Evolutionary conservation across 2,888 invertebrate species (phyloP).

Genomic region (Apeira syringaria): DNA sequence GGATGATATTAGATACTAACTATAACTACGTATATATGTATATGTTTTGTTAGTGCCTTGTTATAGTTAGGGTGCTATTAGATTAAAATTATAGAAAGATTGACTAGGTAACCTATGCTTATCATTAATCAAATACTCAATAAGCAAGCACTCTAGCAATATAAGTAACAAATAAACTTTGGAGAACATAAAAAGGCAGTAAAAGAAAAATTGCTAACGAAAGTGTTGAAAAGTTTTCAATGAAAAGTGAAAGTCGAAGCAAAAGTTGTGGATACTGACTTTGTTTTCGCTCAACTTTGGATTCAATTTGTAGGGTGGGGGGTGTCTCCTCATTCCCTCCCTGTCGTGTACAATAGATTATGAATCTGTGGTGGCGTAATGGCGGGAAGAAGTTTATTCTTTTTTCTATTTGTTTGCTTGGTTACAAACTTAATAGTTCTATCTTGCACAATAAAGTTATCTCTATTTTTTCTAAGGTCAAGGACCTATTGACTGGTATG

Average conservation of each 20-base stretch:
- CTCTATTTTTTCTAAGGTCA: too few species aligned
- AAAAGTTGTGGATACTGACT: slow-evolving; percentile 65
- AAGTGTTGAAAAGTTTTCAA: slow-evolving; percentile 69
- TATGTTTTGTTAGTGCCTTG: too few species aligned
- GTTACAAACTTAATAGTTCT: neutral
- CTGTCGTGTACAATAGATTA: slow-evolving; percentile 46
- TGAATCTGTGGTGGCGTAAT: slow-evolving; percentile 40
- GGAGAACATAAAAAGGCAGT: slow-evolving; percentile 14
- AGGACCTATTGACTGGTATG: too few species aligned
- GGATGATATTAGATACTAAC: too few species aligned
- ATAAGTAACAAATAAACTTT: slow-evolving; percentile 9
- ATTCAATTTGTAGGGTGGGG: slow-evolving; percentile 64
- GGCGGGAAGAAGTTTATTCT: slow-evolving; percentile 34
- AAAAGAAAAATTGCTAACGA: slow-evolving; percentile 54
- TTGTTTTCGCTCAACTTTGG: slow-evolving; percentile 74
- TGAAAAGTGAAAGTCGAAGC: slow-evolving; percentile 68
- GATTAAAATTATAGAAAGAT: too few species aligned
- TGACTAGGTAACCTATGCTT: too few species aligned
- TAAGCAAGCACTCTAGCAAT: neutral
- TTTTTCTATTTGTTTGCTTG: slow-evolving; percentile 24
- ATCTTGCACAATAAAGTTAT: too few species aligned
- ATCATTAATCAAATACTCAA: too few species aligned
- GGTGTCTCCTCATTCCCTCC: slow-evolving; percentile 34
- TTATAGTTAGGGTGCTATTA: too few species aligned
- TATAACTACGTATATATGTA: too few species aligned